Base-by-base conservation (phyloP, 2,797 vertebrate genomes). In the Poecilia wingei region DNA sequence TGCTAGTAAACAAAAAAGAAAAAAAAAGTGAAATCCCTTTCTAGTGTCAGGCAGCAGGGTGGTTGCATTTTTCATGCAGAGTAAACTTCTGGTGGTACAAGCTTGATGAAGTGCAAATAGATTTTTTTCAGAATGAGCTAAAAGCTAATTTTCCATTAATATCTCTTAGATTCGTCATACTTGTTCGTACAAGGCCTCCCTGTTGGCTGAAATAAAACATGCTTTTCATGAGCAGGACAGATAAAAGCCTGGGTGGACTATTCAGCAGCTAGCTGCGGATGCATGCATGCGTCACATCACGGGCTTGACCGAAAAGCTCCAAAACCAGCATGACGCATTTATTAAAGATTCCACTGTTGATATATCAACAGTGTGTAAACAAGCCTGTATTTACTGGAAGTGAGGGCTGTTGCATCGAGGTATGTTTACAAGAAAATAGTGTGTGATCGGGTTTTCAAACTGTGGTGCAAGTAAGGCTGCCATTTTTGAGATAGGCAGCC, bases 51-150 rank as follows among this genome's bases (percentile, higher is more conserved):
- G 64, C 36, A 68, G 7, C 64, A 41, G 9, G 69, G 45, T 74
- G 72, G 73, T 59, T 80, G 59, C 59, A 83, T 77, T 87, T 82
- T 61, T 79, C 84, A 57, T 80, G 81, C 43, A 86, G 64, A 83
- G 80, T 78, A 86, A 89, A 89, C 78, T 0, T 70, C 28, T 80
- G n/a, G 80, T 80, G 82, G 85, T 68, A 77, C 12, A 76, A 77
- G 75, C 75, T 45, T 90, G 86, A 89, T 89, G 87, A 85, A 90
- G 90, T 76, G 87, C 79, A 89, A 92, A 92, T 72, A 86, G 9
- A 68, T 68, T 13, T 16, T 82, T 81, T 79, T 70, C 71, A 80
- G 3, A 47, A 45, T n/a, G 75, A 43, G 4, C 66, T 64, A 72
- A 53, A 75, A 47, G 75, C 74, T 73, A 70, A 80, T 79, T 77